Evolutionary conservation across 2,113 vertebrate genomes (phyloP).

Genomic region (Cyanoderma ruficeps): DNA sequence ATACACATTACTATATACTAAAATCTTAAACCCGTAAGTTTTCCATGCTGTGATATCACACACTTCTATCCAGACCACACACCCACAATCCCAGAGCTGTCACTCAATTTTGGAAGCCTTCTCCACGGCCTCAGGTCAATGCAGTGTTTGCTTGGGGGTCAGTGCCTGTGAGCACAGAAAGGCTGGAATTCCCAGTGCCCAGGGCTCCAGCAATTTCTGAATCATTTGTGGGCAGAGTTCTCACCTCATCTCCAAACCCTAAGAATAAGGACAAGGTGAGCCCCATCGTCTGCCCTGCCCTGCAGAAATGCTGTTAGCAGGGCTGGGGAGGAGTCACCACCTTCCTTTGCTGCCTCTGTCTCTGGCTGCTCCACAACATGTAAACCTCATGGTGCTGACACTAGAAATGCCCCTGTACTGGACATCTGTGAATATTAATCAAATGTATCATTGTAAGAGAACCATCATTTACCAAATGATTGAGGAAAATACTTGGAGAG

Average conservation of each 20-base stretch:
- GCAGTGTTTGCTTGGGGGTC: too few relatives aligned
- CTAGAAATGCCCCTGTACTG: neutral
- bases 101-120: too few relatives aligned
- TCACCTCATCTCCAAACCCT: neutral
- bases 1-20: too few relatives aligned
- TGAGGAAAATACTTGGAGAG: neutral
- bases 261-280: neutral
- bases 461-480: neutral
- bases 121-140: too few relatives aligned
- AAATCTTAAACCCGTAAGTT: too few relatives aligned
- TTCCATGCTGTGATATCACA: too few relatives aligned
- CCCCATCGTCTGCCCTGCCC: rapidly evolving
- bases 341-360: neutral
- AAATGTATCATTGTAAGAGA: neutral
- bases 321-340: neutral
- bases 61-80: too few relatives aligned
- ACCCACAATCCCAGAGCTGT: too few relatives aligned
- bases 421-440: neutral
- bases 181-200: too few relatives aligned
- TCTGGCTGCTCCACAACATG: neutral
- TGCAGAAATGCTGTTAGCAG: neutral
- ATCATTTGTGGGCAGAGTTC: neutral
- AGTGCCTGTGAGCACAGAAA: too few relatives aligned
- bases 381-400: neutral
- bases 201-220: neutral